Evolutionary conservation across 2,113 vertebrate genomes (phyloP).

Genomic region (Falcunculus frontatus): DNA sequence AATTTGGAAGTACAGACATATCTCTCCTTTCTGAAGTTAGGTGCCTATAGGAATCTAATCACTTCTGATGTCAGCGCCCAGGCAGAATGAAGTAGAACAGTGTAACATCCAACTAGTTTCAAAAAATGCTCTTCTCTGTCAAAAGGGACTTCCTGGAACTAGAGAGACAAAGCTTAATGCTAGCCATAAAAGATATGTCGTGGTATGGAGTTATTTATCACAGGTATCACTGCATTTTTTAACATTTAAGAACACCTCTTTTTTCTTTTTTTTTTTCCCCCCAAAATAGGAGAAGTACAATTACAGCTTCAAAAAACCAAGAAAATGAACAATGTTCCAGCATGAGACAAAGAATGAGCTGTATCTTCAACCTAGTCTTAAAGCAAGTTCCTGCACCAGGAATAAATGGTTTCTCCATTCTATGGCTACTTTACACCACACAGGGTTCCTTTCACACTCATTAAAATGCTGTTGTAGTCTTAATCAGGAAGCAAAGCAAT

Average conservation of each 20-base stretch:
- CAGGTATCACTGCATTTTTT: neutral
- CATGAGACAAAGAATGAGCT: neutral
- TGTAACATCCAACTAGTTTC: neutral
- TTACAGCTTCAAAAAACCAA: neutral
- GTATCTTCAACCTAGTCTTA: neutral
- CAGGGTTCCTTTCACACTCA: neutral
- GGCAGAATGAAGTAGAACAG: neutral
- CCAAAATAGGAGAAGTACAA: neutral
- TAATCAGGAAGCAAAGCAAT: neutral
- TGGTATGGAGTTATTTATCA: neutral
- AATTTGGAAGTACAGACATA: neutral
- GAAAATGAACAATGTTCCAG: neutral
- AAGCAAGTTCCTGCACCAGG: neutral
- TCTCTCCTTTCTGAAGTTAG: constrained; percentile 27
- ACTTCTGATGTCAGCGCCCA: constrained; percentile 27
- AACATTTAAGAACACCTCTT: neutral
- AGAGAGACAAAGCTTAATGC: neutral
- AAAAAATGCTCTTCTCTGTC: neutral
- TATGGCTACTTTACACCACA: neutral
- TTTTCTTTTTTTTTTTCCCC: neutral
- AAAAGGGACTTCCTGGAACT: neutral
- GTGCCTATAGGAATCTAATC: constrained; percentile 24
- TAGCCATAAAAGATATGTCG: neutral
- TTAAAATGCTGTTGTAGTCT: neutral
- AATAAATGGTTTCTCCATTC: neutral